These are phyloP conservation scores for Corythoichthys intestinalis DNA, from an alignment of 2,113 vertebrate genomes.

Conservation along the genomic window DNA sequence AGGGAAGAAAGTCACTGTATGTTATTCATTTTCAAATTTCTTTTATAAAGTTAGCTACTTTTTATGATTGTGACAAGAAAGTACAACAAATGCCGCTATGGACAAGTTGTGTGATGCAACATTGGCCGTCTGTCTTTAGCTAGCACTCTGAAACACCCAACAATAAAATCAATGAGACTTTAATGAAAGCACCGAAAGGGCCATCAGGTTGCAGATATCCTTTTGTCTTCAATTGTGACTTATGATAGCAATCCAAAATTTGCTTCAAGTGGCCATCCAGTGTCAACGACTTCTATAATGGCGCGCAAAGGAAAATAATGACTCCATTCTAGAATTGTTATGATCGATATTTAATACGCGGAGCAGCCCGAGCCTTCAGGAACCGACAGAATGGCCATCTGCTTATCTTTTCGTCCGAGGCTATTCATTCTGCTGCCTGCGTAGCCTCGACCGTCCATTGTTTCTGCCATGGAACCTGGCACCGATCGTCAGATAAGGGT, in stretches of 20 bases:
- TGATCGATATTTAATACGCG: slow-evolving; percentile 78
- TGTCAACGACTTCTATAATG: slow-evolving; percentile 29
- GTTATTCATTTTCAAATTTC: too few relatives aligned
- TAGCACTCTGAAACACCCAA: not conserved
- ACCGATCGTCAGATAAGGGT: slow-evolving; percentile 77
- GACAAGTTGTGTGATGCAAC: not conserved
- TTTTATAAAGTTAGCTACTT: too few relatives aligned
- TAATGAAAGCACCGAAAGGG: slow-evolving; percentile 2
- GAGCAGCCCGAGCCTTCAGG: slow-evolving; percentile 35
- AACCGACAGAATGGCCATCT: slow-evolving; percentile 58
- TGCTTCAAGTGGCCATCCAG: slow-evolving; percentile 40
- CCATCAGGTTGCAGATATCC: slow-evolving; percentile 16
- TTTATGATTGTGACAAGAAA: too few relatives aligned
- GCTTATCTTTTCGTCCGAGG: slow-evolving; percentile 81
- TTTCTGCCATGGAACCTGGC: slow-evolving; percentile 74
- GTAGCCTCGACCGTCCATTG: slow-evolving; percentile 74
- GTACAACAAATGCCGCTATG: not conserved
- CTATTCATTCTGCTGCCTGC: slow-evolving; percentile 61
- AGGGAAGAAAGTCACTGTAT: too few relatives aligned
- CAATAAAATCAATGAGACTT: slow-evolving; percentile 22
- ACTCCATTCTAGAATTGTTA: slow-evolving; percentile 55
- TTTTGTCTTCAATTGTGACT: slow-evolving; percentile 27
- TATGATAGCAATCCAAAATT: slow-evolving; percentile 41
- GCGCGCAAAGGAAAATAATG: slow-evolving; percentile 49
- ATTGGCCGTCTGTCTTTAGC: not conserved